Evolutionary conservation across 2,888 invertebrate genomes (phyloP).

Genomic region (Athetis lepigone): DNA sequence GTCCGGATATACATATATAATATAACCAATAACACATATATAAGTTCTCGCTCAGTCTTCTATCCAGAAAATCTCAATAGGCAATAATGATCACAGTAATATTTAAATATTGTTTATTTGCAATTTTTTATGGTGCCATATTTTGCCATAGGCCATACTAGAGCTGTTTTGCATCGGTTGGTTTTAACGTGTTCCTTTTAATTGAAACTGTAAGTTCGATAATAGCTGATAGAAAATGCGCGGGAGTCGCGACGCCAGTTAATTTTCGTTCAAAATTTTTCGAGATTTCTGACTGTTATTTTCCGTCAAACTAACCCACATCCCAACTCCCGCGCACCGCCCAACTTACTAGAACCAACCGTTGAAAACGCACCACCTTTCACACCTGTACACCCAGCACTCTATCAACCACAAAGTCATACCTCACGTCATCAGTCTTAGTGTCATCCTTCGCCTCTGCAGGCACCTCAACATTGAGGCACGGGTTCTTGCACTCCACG

Average conservation of each 20-base stretch:
- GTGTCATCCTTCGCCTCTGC: constrained; percentile 77
- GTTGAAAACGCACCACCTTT: constrained; percentile 61
- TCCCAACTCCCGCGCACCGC: constrained; percentile 39
- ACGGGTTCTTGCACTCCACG: constrained; percentile 84
- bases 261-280: not conserved
- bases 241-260: constrained; percentile 15
- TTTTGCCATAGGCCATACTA: constrained; percentile 72
- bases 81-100: constrained; percentile 86
- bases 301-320: not conserved
- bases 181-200: constrained; percentile 26
- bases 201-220: constrained; percentile 10
- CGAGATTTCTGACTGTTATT: no score
- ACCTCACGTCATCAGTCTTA: constrained; percentile 91
- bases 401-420: constrained; percentile 95
- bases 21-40: constrained; percentile 69
- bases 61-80: constrained; percentile 88
- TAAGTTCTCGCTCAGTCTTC: constrained; percentile 85
- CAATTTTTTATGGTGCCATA: constrained; percentile 79
- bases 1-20: constrained; percentile 70
- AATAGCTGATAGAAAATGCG: constrained; percentile 17
- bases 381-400: constrained; percentile 96
- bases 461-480: constrained; percentile 68
- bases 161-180: constrained; percentile 54
- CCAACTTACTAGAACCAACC: constrained; percentile 24
- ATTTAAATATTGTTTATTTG: constrained; percentile 71